These are phyloP conservation scores for Copsychus sechellarum DNA, from an alignment of 2,113 vertebrate species.

Conservation along the genomic window DNA sequence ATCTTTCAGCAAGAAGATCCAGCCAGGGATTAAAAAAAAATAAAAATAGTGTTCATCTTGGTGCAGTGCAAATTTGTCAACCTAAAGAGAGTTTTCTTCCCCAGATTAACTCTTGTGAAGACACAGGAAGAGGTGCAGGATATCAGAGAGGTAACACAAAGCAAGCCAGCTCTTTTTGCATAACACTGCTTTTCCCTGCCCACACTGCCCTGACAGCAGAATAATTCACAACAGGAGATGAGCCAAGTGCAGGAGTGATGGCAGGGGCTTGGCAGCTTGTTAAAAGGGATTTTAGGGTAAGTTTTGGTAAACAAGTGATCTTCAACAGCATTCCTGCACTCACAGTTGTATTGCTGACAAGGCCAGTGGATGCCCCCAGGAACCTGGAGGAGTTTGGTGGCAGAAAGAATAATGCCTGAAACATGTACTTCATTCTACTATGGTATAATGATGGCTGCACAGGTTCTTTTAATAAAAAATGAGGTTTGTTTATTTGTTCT, in stretches of 20 bases:
- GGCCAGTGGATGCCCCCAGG: neutral
- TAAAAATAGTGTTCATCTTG: neutral
- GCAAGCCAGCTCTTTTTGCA: neutral
- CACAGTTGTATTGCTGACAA: neutral
- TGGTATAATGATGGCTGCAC: rapidly evolving
- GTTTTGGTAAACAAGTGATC: neutral
- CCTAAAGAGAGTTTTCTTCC: neutral
- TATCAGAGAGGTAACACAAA: neutral
- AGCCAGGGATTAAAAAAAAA: neutral
- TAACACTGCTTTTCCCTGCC: neutral
- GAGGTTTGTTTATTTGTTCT: neutral
- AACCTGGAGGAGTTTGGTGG: neutral
- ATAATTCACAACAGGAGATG: neutral
- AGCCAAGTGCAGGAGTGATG: neutral
- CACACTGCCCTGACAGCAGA: neutral
- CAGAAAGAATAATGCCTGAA: neutral
- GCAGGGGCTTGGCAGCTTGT: neutral
- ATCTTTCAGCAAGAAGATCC: neutral
- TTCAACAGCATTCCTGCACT: neutral
- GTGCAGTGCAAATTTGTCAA: neutral
- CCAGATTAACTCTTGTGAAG: neutral
- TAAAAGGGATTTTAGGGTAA: neutral
- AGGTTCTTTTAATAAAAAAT: neutral
- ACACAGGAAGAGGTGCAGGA: neutral
- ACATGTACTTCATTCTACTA: neutral